These are phyloP conservation scores for Anguilla marmorata DNA, from an alignment of 2,797 vertebrate species.

Conservation along the genomic window DNA sequence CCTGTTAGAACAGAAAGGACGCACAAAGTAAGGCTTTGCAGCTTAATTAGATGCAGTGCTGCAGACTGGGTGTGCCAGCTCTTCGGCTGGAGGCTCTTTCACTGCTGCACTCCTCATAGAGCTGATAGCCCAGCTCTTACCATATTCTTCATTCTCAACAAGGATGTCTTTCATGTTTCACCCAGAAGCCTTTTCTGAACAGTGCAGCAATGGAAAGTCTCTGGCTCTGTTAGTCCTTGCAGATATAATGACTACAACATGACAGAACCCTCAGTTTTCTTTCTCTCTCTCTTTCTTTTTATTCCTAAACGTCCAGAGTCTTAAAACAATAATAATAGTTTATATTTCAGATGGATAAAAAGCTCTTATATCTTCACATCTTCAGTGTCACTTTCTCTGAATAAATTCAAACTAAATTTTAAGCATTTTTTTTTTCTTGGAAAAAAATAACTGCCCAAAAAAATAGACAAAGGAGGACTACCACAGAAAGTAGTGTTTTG, in stretches of 20 bases:
- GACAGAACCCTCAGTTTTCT: background rate
- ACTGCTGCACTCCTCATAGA: background rate
- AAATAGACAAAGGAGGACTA: background rate
- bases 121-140: background rate
- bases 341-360: background rate
- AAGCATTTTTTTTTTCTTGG: background rate
- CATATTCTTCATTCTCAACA: background rate
- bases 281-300: background rate
- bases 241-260: background rate
- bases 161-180: background rate
- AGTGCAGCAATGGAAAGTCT: background rate
- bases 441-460: background rate
- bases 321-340: background rate
- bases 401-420: background rate
- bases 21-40: background rate
- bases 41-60: slow-evolving; percentile 8
- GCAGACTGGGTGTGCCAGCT: background rate
- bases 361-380: background rate
- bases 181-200: background rate
- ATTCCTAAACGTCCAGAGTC: background rate
- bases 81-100: background rate
- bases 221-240: background rate
- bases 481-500: too few species aligned
- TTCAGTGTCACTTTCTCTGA: background rate
- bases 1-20: background rate